Base-by-base conservation (phyloP, 2,113 vertebrate species). In the Casuarius casuarius region DNA sequence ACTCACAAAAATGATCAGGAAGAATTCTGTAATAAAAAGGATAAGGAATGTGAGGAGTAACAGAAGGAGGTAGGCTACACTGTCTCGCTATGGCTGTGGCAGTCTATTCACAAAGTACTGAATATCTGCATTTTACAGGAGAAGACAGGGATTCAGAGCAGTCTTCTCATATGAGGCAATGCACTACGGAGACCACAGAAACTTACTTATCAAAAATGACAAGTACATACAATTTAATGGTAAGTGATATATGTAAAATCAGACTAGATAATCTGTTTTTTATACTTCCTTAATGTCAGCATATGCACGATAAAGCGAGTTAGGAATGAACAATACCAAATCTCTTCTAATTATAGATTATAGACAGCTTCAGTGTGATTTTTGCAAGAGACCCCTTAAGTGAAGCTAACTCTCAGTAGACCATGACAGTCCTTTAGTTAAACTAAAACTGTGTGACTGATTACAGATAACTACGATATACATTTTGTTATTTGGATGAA, bases 191-290 rank as follows among this genome's bases (percentile, higher is more conserved):
- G 15, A 23, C 61, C 2, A 0, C 2, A 35, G 35, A 18, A 44
- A 46, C 35, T 12, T 58, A 15, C 33, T 59, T 72, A 6, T 42
- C 42, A 73, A 42, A 83, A 18, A 23, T 49, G 20, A 8, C 33
- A 90, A 40, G 5, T 6, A 9, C 2, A 8, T 19, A 21, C 54
- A 56, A 38, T 76, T 72, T 63, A 82, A 76, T 22, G 12, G 48
- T n/a, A 17, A 56, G 48, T 38, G 42, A 74, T 8, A 81, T 51
- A 17, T 11, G 10, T 12, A 81, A 76, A 77, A 59, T 74, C 88
- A 52, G 90, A 84, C 26, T 54, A 63, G 51, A 22, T 59, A 17
- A 49, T 83, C 8, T 0, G 0, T 0, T 31, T 58, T 80, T 86
- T 59, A 38, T 38, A 29, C 7, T 82, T 78, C 51, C 18, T 67